phyloP scores from a whole-genome alignment of 1,140 invertebrate species.

The Belonocnema kinseyi region DNA sequence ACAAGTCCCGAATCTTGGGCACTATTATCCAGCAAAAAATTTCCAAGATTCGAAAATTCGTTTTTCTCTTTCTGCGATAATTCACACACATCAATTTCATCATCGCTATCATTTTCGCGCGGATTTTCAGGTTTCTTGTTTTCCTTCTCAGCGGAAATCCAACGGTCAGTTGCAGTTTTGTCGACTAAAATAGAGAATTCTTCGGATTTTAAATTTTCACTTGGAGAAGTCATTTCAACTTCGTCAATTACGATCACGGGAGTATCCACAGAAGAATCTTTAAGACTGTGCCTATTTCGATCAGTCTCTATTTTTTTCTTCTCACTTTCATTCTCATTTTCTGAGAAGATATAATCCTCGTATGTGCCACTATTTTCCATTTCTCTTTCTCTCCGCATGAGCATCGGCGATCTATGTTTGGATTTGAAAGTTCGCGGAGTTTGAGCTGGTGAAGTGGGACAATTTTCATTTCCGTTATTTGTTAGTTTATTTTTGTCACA shows the following conservation, averaged over 20 bases:
- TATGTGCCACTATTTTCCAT: not conserved
- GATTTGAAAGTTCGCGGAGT: not conserved
- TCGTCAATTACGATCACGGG: not conserved
- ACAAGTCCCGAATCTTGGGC: not conserved
- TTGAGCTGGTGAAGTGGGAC: not conserved
- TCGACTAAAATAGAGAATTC: not conserved
- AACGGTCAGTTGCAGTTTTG: not conserved
- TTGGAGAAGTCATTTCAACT: not conserved
- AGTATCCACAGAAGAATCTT: not conserved
- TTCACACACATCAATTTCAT: constrained; percentile 4
- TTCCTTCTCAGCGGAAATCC: not conserved
- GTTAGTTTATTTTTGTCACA: not conserved
- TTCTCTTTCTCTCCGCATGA: not conserved
- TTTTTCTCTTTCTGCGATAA: not conserved
- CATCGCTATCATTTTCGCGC: not conserved
- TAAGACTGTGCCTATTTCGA: not conserved
- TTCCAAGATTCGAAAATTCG: not conserved
- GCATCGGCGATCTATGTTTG: too few species aligned
- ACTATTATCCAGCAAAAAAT: not conserved
- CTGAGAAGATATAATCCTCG: too few species aligned
- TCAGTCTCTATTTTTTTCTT: not conserved
- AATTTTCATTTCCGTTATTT: not conserved
- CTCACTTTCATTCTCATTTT: not conserved
- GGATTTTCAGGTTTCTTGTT: not conserved
- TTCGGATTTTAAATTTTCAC: not conserved